These are phyloP conservation scores for Podotricha telesiphe DNA, from an alignment of 2,888 invertebrate genomes.

Conservation along the genomic window DNA sequence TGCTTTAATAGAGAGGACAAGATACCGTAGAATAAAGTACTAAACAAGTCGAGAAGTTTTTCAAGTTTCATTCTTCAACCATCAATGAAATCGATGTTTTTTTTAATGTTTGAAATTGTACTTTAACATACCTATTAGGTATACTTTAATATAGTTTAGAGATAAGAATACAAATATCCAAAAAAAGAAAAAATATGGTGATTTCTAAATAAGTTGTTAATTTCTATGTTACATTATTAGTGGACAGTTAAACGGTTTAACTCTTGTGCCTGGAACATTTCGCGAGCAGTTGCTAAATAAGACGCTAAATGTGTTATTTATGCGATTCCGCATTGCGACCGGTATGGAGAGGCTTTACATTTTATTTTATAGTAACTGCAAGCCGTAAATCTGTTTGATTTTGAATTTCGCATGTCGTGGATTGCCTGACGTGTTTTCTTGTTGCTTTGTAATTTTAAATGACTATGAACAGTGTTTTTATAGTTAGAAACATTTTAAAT, in stretches of 20 bases:
- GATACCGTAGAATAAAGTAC: neutral
- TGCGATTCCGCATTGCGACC: slow-evolving; percentile 60
- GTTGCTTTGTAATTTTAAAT: neutral
- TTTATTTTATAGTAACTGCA: slow-evolving; percentile 37
- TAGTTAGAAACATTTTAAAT: no score
- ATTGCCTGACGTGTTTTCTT: neutral
- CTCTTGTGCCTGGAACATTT: slow-evolving; percentile 56
- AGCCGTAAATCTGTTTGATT: slow-evolving; percentile 32
- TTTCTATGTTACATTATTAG: slow-evolving; percentile 47
- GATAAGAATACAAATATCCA: no score
- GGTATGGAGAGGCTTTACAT: slow-evolving; percentile 50
- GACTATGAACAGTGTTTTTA: no score
- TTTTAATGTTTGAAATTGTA: neutral
- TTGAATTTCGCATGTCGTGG: slow-evolving; percentile 14
- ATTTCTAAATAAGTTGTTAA: slow-evolving; percentile 39
- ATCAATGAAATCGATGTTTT: no score
- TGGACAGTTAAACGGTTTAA: slow-evolving; percentile 64
- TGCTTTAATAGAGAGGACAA: neutral
- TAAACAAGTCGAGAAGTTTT: neutral
- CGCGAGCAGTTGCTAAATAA: slow-evolving; percentile 67
- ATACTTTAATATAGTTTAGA: no score
- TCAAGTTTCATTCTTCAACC: neutral
- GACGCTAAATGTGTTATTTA: slow-evolving; percentile 65
- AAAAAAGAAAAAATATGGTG: slow-evolving; percentile 21
- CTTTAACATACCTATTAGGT: no score